A percentile compares a stretch with the other conserved stretches of the same genome.
These are phyloP conservation scores for Dryobotodes eremita DNA, from an alignment of 2,888 invertebrate species.

Conservation along the genomic window DNA sequence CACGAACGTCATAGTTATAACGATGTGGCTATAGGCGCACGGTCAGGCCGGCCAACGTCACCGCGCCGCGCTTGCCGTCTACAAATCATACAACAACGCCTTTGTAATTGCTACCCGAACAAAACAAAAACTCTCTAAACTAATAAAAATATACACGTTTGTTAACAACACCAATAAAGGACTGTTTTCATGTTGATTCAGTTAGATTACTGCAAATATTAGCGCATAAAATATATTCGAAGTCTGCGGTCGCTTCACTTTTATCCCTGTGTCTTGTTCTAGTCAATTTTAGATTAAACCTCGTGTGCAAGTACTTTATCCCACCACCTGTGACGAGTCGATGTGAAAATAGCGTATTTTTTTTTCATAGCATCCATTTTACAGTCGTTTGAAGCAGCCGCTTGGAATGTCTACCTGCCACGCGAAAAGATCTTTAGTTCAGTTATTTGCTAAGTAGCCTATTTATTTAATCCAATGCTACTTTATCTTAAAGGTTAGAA, in stretches of 20 bases:
- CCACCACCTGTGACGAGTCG: conserved; percentile 76
- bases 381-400: conserved; percentile 33
- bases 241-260: conserved; percentile 42
- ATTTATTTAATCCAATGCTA: background rate
- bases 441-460: conserved; percentile 27
- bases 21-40: conserved; percentile 52
- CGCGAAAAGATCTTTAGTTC: conserved; percentile 27
- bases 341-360: conserved; percentile 69
- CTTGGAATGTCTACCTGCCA: conserved; percentile 36
- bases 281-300: conserved; percentile 79
- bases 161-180: conserved; percentile 58
- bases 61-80: conserved; percentile 25
- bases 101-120: conserved; percentile 64
- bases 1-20: conserved; percentile 51
- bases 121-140: conserved; percentile 49
- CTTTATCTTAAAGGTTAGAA: background rate
- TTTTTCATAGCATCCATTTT: conserved; percentile 64
- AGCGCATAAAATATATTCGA: conserved; percentile 53
- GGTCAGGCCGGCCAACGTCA: conserved; percentile 23
- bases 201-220: conserved; percentile 53
- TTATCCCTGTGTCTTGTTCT: conserved; percentile 71
- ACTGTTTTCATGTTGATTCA: conserved; percentile 55
- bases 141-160: conserved; percentile 56
- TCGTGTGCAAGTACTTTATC: conserved; percentile 76
- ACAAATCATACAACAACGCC: conserved; percentile 51